Conservation (phyloP, 2,888 invertebrate species). For the Baccha elongata region DNA sequence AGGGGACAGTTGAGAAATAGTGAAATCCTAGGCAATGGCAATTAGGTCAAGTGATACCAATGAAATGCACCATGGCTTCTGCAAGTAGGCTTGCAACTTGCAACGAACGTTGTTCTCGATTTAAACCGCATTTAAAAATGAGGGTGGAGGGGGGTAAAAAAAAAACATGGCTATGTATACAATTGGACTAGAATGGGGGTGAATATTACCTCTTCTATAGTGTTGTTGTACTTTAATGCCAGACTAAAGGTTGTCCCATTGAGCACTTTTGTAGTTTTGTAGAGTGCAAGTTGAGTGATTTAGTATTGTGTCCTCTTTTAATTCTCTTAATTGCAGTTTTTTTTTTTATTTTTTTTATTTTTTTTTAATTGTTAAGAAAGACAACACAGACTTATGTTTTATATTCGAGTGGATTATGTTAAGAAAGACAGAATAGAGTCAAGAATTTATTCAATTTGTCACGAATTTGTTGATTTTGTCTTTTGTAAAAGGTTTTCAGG, state of each 20-base stretch:
- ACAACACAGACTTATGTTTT: constrained; percentile 12
- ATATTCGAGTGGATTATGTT: constrained; percentile 41
- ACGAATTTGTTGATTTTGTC: constrained; percentile 8
- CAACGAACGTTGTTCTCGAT: constrained; percentile 61
- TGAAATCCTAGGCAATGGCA: constrained; percentile 61
- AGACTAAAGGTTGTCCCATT: constrained; percentile 64
- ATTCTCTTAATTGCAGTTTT: constrained; percentile 65
- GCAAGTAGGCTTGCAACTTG: constrained; percentile 66
- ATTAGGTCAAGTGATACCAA: constrained; percentile 74
- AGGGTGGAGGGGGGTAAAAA: background rate
- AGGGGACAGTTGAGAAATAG: constrained; percentile 5
- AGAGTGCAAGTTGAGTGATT: constrained; percentile 69
- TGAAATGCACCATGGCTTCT: constrained; percentile 71
- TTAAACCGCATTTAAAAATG: constrained; percentile 63
- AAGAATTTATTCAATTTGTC: constrained; percentile 34
- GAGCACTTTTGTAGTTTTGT: constrained; percentile 44
- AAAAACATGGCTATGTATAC: no score
- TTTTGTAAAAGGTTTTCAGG: constrained; percentile 28
- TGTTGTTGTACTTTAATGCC: constrained; percentile 39
- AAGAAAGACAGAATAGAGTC: constrained; percentile 43
- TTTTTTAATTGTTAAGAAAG: background rate
- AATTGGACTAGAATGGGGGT: no score
- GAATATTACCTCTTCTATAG: background rate
- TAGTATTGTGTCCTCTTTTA: constrained; percentile 71
- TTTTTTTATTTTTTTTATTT: constrained; percentile 22